Evolutionary conservation across 2,888 invertebrate genomes (phyloP), one percentile per base, ranked within the genome.

Genomic region (Macropis europaea): DNA sequence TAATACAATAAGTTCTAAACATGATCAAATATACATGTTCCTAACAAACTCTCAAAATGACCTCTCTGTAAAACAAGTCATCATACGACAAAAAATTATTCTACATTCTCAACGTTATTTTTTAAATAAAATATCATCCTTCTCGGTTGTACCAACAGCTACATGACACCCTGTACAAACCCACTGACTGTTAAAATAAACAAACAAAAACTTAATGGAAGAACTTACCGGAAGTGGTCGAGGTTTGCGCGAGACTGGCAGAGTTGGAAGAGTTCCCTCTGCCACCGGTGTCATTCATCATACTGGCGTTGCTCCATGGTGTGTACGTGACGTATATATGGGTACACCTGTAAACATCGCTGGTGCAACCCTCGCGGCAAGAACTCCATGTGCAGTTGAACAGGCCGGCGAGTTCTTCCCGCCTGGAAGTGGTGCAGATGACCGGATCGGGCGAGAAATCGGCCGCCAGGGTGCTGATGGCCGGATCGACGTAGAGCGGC

Each of bases 341-440:
- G 28, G 92, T 94, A 88, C 94, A 94, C 80, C 91, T 92, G 90
- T 94, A 94, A 53, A 94, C 93, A 89, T 95, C 95, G 86, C 95
- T 95, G 63, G 95, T 95, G 88, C 95, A 95, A 2, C 95, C 95
- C 88, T 95, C 95, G 59, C 95, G 91, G 84, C 95, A 95, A 0
- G 95, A 95, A 73, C 95, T 95, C 94, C 95, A 95, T 3, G 95
- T 94, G 90, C 95, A 95, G 90, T 95, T 95, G 86, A 94, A 94
- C 56, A 95, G 90, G 9, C 95, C 95, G 61, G 93, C 92, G 66
- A 94, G 91, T 76, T 95, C 94, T 85, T 95, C 95, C 7, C 94
- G 91, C 36, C 94, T 90, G 32, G 94, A 93, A 0, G 95, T 95
- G 26, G 94, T 92, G 89, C 95, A 95, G 66, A 93, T 93, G 7